Base-by-base conservation (phyloP, 1,140 invertebrate species). In the Heliconius melpomene region DNA sequence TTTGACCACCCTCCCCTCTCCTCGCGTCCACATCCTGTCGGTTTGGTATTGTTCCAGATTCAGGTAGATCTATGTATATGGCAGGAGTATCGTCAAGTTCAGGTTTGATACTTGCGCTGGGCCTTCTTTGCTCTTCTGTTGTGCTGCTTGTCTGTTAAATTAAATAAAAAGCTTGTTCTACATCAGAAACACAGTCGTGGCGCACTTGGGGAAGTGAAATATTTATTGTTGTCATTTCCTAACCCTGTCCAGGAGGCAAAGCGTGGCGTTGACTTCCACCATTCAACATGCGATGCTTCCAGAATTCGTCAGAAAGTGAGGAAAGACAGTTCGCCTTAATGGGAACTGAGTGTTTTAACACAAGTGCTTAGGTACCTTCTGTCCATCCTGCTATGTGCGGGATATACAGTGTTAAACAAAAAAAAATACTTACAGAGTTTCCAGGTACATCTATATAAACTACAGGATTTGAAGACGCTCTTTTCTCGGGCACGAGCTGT, bases 1-100 rank as follows among this genome's bases (percentile, higher is more conserved):
- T 2, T 20, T 75, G 29, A 50, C 11, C 26, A 11, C 26, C 5
- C 1, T 66, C 26, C n/a, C 9, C 20, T 66, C 26, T 66, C 60
- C 60, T 66, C 13, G 2, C 60, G 26, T 66, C 60, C 3, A 66
- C 60, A 26, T 66, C 26, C 29, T 13, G 60, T 29, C 23, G n/a
- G 23, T 16, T 26, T 66, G 60, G 60, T 66, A n/a, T 3, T 26
- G 78, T 9, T 26, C 2, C 23, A n/a, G 23, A 46, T 36, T 82
- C 82, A 6, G 86, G 86, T 52, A 87, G n/a, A 46, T 87, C 84
- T 46, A 88, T 84, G 72, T 88, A 88, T 26, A 88, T 80, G 1
- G 86, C 84, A 40, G 86, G 84, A 26, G n/a, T 60, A 40, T 76
- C 74, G 18, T 75, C 74, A n/a, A 13, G 54, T 40, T 38, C 74